A percentile compares a stretch with the other conserved stretches of the same genome.
Evolutionary conservation across 2,888 invertebrate genomes (phyloP).

Genomic region (Endotricha flammealis): DNA sequence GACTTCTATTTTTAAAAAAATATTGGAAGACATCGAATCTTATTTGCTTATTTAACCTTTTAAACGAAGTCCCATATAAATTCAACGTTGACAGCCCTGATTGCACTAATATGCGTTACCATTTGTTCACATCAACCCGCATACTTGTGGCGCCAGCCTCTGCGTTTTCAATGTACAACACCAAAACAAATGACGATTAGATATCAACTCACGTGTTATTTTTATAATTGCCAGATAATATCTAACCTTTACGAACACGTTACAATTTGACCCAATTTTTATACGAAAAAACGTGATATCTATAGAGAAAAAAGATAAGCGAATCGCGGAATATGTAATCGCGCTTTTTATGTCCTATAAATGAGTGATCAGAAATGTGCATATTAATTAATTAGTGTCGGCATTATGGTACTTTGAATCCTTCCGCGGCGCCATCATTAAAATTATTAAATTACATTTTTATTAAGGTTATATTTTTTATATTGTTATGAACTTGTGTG

Average conservation of each 20-base stretch:
- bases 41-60: background rate
- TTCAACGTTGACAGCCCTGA: constrained; percentile 16
- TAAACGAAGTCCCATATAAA: constrained; percentile 3
- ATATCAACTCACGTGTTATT: background rate
- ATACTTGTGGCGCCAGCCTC: constrained; percentile 57
- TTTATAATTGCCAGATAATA: too few relatives aligned
- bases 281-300: too few relatives aligned
- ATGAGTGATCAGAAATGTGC: background rate
- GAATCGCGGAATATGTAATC: too few relatives aligned
- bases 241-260: too few relatives aligned
- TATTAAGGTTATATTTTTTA: too few relatives aligned
- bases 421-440: background rate
- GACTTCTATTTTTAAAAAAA: too few relatives aligned
- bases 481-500: too few relatives aligned
- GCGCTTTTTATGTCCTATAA: background rate
- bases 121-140: constrained; percentile 53
- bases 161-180: constrained; percentile 39
- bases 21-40: too few relatives aligned
- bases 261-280: too few relatives aligned
- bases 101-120: constrained; percentile 17
- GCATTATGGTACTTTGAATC: background rate
- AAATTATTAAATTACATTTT: too few relatives aligned
- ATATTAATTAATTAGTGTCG: background rate
- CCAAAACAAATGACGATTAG: background rate
- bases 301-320: too few relatives aligned